Evolutionary conservation across 2,797 vertebrate genomes (phyloP).

Genomic region (Phylloscopus collybita): DNA sequence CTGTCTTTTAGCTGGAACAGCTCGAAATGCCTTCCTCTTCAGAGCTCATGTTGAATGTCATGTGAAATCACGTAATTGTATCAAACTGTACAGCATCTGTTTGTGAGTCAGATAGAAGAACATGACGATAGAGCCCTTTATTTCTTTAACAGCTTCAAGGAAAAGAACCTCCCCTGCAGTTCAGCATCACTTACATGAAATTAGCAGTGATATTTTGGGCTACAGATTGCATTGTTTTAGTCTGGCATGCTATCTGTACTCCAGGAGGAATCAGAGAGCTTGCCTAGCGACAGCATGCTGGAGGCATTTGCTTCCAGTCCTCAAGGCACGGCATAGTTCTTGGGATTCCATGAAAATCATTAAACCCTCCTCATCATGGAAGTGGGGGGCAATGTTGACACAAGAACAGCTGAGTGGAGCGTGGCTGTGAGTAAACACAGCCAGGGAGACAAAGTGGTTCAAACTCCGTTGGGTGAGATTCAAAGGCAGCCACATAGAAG

Average conservation of each 20-base stretch:
- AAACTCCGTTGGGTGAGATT: neutral
- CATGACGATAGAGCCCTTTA: conserved; percentile 39
- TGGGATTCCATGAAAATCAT: neutral
- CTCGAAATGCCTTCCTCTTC: neutral
- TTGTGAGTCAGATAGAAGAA: conserved; percentile 51
- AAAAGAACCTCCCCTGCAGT: conserved; percentile 57
- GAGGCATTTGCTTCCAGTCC: neutral
- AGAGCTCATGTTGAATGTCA: conserved; percentile 48
- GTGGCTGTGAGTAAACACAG: neutral
- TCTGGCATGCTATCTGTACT: conserved; percentile 1
- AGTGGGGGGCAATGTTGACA: neutral
- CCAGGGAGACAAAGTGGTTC: neutral
- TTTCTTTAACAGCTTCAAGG: conserved; percentile 23
- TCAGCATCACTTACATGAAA: conserved; percentile 43
- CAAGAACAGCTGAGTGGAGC: neutral
- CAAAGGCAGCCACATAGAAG: neutral
- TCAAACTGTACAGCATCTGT: conserved; percentile 47
- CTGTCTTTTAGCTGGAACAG: neutral
- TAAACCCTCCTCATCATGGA: neutral
- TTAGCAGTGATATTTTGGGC: neutral
- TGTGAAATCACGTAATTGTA: conserved; percentile 29
- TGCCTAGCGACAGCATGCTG: neutral
- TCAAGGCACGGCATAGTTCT: neutral
- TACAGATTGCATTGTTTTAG: conserved; percentile 25
- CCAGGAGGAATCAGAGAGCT: neutral